Conservation (phyloP, 1,140 invertebrate genomes). For the Saccostrea glomerata region DNA sequence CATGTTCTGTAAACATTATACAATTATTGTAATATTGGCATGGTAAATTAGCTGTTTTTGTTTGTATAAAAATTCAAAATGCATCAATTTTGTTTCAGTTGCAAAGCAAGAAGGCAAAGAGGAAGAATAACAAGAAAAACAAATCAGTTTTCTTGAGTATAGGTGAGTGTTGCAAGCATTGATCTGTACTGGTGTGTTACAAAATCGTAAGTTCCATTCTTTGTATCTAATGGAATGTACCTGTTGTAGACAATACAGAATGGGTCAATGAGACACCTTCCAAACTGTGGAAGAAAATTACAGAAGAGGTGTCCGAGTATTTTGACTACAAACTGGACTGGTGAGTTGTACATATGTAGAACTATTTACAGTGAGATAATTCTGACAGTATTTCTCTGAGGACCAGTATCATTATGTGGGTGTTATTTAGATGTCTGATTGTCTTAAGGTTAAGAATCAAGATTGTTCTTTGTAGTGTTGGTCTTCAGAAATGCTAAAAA, state of each 20-base stretch:
- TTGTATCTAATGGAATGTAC: neutral
- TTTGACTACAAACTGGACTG: constrained; percentile 91
- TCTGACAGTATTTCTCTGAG: no score
- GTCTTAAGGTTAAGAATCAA: no score
- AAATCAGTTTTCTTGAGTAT: constrained; percentile 67
- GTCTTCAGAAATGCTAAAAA: no score
- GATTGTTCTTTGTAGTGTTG: no score
- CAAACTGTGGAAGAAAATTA: constrained; percentile 92
- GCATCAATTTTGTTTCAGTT: constrained; percentile 51
- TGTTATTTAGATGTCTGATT: no score
- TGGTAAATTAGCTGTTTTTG: neutral
- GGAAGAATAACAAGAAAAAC: constrained; percentile 72
- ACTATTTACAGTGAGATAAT: no score
- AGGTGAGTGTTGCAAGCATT: constrained; percentile 57
- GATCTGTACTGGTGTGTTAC: neutral
- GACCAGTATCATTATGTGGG: no score
- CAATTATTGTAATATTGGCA: neutral
- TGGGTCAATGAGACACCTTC: constrained; percentile 93
- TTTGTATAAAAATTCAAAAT: neutral
- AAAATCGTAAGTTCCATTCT: neutral
- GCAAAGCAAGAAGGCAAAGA: constrained; percentile 68
- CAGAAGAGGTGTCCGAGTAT: constrained; percentile 88
- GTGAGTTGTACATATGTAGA: constrained; percentile 50
- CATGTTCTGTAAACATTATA: neutral
- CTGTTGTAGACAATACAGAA: constrained; percentile 83